These are phyloP conservation scores for Melanerpes aurifrons DNA, from an alignment of 2,113 vertebrate species.

Conservation along the genomic window DNA sequence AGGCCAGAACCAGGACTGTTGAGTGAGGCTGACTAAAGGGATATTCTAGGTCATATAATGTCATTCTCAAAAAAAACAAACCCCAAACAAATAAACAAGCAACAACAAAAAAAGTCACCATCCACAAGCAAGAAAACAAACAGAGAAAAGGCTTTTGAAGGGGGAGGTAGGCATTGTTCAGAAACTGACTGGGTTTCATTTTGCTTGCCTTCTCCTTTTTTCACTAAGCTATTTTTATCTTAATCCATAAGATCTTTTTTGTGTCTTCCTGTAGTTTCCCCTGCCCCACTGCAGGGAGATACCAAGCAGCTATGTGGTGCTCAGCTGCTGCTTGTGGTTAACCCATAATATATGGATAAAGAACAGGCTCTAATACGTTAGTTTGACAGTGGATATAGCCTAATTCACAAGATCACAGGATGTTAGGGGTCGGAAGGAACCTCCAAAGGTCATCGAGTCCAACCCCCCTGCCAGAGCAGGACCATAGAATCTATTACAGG, in stretches of 20 bases:
- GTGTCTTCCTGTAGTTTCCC: not conserved
- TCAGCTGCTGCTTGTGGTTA: not conserved
- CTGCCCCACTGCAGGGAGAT: not conserved
- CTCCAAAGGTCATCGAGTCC: too few species aligned
- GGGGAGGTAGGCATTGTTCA: not conserved
- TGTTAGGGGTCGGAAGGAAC: too few species aligned
- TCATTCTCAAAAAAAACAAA: not conserved
- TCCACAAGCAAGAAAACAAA: too few species aligned
- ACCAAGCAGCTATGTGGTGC: not conserved
- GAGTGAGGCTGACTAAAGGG: not conserved
- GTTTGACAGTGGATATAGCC: not conserved
- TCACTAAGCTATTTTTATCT: not conserved
- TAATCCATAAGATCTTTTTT: not conserved
- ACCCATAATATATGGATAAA: not conserved
- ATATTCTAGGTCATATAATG: not conserved
- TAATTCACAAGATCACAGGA: too few species aligned
- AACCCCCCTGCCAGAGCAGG: too few species aligned
- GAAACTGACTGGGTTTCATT: not conserved
- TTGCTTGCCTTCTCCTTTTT: not conserved
- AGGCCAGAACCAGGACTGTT: not conserved
- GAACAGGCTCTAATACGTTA: not conserved
- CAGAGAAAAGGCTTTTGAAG: too few species aligned
- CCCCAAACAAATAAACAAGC: too few species aligned
- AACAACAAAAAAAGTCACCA: too few species aligned
- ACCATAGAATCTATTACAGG: too few species aligned